Conservation (phyloP, 2,797 vertebrate species). For the Enteromius treurensis region DNA sequence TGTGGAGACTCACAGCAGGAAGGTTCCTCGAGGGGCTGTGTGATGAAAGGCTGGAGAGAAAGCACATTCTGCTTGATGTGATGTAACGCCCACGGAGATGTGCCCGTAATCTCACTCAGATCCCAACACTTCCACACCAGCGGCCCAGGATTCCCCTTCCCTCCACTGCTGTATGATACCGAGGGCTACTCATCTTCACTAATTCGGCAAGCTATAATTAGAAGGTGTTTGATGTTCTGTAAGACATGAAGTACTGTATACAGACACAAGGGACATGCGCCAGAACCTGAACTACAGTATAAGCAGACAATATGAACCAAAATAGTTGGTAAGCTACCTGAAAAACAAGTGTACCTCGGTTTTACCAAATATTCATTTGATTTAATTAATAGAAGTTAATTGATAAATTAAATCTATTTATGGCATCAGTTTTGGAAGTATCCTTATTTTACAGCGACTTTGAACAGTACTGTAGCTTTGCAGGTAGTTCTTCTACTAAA, state of each 20-base stretch:
- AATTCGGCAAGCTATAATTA: constrained; percentile 69
- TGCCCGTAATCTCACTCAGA: constrained; percentile 50
- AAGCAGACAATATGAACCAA: neutral
- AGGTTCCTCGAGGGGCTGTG: neutral
- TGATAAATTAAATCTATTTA: too few relatives aligned
- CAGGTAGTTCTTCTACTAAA: too few relatives aligned
- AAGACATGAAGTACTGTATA: neutral
- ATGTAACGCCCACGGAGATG: constrained; percentile 23
- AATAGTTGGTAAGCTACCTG: too few relatives aligned
- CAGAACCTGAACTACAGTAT: constrained; percentile 11
- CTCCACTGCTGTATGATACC: neutral
- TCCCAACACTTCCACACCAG: constrained; percentile 46
- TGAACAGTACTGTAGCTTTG: too few relatives aligned
- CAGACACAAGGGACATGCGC: neutral
- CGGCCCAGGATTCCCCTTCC: constrained; percentile 39
- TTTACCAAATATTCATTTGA: too few relatives aligned
- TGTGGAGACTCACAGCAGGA: constrained; percentile 2
- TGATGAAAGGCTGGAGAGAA: constrained; percentile 24
- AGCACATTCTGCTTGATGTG: neutral
- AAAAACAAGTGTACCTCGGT: too few relatives aligned
- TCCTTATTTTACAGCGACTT: too few relatives aligned
- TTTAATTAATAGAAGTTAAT: too few relatives aligned
- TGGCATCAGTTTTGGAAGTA: too few relatives aligned
- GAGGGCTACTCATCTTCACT: constrained; percentile 69
- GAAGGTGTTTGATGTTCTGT: constrained; percentile 4